phyloP scores from a whole-genome alignment of 2,797 vertebrate species.

The Streptopelia turtur region DNA sequence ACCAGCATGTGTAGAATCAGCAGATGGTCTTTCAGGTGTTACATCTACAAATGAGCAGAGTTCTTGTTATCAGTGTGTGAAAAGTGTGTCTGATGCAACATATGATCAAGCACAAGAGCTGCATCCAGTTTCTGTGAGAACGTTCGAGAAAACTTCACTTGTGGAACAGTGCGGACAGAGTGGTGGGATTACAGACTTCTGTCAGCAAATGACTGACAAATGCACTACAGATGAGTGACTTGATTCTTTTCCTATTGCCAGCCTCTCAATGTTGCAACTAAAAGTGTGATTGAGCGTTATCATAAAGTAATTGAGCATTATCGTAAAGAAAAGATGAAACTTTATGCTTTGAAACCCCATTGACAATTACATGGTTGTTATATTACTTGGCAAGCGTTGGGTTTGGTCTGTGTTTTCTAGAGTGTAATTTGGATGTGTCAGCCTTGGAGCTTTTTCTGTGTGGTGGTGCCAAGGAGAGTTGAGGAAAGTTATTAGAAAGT shows the following conservation, averaged over 20 bases:
- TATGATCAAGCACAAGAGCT: not conserved
- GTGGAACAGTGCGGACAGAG: conserved; percentile 69
- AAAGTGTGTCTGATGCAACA: not conserved
- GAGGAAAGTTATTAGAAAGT: not conserved
- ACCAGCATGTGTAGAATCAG: conserved; percentile 10
- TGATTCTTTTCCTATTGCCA: not conserved
- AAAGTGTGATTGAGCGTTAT: not conserved
- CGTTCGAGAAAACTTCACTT: conserved; percentile 19
- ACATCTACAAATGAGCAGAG: conserved; percentile 26
- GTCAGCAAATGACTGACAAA: conserved; percentile 85
- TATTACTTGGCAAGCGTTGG: not conserved
- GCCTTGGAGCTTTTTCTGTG: not conserved
- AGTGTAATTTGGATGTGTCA: not conserved
- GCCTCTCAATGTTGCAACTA: not conserved
- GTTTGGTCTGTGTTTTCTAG: conserved; percentile 3
- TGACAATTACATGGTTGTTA: not conserved
- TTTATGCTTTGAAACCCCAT: not conserved
- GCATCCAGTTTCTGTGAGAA: not conserved
- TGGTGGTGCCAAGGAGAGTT: not conserved
- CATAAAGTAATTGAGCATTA: not conserved
- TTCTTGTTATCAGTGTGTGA: conserved; percentile 9
- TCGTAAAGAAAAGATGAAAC: not conserved
- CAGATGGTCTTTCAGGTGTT: conserved; percentile 45
- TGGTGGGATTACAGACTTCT: conserved; percentile 80
- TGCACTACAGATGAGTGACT: conserved; percentile 81